phyloP scores from a whole-genome alignment of 1,140 invertebrate genomes.

The Nylanderia fulva region DNA sequence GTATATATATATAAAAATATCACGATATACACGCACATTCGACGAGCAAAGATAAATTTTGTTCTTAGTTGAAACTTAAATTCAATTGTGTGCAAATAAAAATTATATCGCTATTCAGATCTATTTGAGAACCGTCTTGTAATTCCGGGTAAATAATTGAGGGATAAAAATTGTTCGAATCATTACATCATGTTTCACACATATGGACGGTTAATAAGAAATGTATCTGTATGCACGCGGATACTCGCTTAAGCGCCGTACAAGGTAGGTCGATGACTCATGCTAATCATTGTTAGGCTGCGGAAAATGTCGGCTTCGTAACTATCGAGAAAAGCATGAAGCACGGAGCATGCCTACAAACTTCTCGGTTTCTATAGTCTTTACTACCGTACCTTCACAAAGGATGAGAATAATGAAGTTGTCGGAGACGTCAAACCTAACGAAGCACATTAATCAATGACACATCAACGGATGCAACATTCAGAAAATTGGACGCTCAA shows the following conservation, averaged over 20 bases:
- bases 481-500: background rate
- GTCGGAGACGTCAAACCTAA: constrained; percentile 1
- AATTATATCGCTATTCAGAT: constrained; percentile 20
- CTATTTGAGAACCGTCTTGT: constrained; percentile 28
- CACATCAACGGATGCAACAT: background rate
- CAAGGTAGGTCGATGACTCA: constrained; percentile 52
- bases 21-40: background rate
- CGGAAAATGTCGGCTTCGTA: constrained; percentile 20
- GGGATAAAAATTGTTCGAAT: constrained; percentile 25
- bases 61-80: background rate
- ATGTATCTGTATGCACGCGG: background rate
- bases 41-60: background rate
- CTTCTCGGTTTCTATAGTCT: background rate
- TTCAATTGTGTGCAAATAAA: constrained; percentile 36
- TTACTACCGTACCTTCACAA: background rate
- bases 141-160: background rate
- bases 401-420: background rate
- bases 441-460: background rate
- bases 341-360: background rate
- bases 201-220: background rate
- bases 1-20: background rate
- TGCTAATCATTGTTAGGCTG: constrained; percentile 41
- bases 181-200: constrained; percentile 19
- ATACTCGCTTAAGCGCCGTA: background rate
- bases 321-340: constrained; percentile 6